Evolutionary conservation across 2,113 vertebrate species (phyloP), one percentile per base, ranked within the genome.

Genomic region (Tringa solitaria): DNA sequence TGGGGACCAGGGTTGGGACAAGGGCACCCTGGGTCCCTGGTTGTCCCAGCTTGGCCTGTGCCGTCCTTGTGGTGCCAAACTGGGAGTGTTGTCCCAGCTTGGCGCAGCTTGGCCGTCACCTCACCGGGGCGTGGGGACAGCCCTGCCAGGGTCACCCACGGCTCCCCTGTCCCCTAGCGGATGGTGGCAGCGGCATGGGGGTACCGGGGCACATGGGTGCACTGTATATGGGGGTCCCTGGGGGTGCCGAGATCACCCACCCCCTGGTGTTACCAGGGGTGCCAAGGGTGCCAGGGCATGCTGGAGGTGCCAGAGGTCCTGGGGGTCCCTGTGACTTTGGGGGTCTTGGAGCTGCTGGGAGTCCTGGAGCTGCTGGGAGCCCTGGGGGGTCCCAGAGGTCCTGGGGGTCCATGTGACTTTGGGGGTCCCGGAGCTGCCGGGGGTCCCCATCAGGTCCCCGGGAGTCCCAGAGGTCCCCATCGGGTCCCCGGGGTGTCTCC

Each of bases 31-130:
- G 56, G 39, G 56, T 50, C 68, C 57, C 27, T 24, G 50, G 8
- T 12, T 84, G 50, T 85, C 41, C 46, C 60, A 56, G 45, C 53
- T 16, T 1, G 4, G 33, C 10, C 33, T 0, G 3, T 33, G 74
- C 78, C 1, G 3, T 37, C n/a, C 33, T 77, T 2, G 3, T 2
- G 2, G 37, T 18, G 51, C 37, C 0, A 0, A 43, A n/a, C 0
- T 2, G 33, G 33, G 20, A 74, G 5, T 2, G 3, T 6, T 50
- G 33, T 35, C 14, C 48, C 13, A 57, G 3, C 61, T 53, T 1
- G 4, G 82, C 63, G 33, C 23, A 22, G 57, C 27, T 53, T 24
- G 45, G 37, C 56, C 0, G 0, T 41, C 37, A 45, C 54, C 1
- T 41, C 37, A 45, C 54, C 1, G 4, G 37, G 43, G 16, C 16